These are phyloP conservation scores for Torymus tubicola DNA, from an alignment of 2,888 invertebrate genomes.

Conservation along the genomic window DNA sequence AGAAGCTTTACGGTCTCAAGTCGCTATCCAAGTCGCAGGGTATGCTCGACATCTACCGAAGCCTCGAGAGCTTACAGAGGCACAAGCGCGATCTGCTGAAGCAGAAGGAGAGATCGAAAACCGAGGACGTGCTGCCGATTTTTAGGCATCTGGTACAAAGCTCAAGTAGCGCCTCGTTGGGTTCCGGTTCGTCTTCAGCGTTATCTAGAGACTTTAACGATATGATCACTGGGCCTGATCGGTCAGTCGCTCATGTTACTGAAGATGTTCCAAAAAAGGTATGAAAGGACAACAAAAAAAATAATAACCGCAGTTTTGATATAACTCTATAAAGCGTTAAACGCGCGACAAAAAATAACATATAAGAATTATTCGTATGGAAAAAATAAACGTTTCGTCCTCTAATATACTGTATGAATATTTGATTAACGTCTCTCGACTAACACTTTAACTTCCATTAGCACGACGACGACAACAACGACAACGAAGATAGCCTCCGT, in stretches of 20 bases:
- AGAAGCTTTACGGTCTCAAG: conserved; percentile 77
- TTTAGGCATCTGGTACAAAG: conserved; percentile 64
- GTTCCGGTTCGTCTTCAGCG: conserved; percentile 25
- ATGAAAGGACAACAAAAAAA: background rate
- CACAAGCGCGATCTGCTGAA: conserved; percentile 63
- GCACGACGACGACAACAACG: conserved; percentile 3
- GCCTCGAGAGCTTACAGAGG: conserved; percentile 70
- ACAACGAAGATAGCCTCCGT: background rate
- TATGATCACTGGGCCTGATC: background rate
- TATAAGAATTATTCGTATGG: too few species aligned
- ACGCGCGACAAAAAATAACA: too few species aligned
- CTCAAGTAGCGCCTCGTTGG: conserved; percentile 51
- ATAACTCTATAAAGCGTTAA: too few species aligned
- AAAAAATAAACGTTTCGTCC: too few species aligned
- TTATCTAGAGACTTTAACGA: conserved; percentile 5
- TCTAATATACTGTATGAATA: too few species aligned
- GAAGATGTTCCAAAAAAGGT: background rate
- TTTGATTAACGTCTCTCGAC: too few species aligned
- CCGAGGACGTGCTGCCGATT: conserved; percentile 70
- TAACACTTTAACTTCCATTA: too few species aligned
- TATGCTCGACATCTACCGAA: conserved; percentile 76
- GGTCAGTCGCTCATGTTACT: background rate
- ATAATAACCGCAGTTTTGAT: too few species aligned
- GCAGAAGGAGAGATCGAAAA: conserved; percentile 68
- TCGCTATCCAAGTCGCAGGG: conserved; percentile 78